Conservation (phyloP, 2,888 invertebrate genomes). For the Myathropa florea region DNA sequence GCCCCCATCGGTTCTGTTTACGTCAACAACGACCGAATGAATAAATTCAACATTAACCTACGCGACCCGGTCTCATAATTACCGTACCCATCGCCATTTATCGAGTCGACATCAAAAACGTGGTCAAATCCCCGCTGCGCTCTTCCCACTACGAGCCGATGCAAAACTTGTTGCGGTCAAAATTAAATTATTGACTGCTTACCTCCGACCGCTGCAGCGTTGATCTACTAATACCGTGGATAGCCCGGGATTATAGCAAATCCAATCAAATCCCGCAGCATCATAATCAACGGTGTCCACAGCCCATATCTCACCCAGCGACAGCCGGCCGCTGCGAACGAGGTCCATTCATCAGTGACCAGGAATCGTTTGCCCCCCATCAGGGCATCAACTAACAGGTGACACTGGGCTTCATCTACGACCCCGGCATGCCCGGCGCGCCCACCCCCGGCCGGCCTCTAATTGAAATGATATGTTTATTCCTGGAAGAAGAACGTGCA, state of each 20-base stretch:
- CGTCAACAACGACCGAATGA: no score
- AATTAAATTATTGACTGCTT: background rate
- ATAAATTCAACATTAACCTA: no score
- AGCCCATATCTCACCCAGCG: background rate
- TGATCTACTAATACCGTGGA: background rate
- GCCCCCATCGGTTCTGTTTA: no score
- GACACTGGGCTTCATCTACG: background rate
- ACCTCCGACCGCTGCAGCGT: background rate
- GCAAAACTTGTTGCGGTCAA: background rate
- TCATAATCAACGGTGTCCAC: background rate
- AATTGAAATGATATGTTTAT: slow-evolving; percentile 19
- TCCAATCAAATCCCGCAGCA: background rate
- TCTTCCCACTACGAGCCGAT: background rate
- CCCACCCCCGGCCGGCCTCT: background rate
- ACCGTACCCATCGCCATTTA: background rate
- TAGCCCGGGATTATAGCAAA: background rate
- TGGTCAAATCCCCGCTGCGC: background rate
- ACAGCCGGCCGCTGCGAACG: background rate
- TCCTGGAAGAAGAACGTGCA: background rate
- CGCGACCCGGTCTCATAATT: no score
- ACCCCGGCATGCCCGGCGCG: background rate
- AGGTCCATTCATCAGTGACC: background rate
- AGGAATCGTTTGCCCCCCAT: background rate
- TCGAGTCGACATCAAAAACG: background rate
- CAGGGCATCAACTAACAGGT: background rate